Evolutionary conservation across 2,888 invertebrate genomes (phyloP), one percentile per base, ranked within the genome.

Genomic region (Microdon myrmicae): DNA sequence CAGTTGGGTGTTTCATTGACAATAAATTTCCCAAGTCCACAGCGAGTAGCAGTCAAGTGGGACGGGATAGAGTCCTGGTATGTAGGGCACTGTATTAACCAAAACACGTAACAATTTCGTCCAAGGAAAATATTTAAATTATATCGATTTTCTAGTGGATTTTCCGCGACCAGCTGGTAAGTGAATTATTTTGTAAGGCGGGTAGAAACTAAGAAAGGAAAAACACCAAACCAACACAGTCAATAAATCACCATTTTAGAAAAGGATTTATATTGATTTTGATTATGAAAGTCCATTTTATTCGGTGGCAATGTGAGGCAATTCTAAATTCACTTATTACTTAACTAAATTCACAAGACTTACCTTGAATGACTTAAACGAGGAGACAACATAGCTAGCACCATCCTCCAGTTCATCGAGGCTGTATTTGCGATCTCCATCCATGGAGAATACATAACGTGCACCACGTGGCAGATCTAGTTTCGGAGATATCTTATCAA

Each of bases 321-420:
- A n/a, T n/a, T n/a, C n/a, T n/a, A n/a, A n/a, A n/a, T n/a, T n/a
- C n/a, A n/a, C n/a, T n/a, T n/a, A n/a, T n/a, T 8, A 2, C 12
- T 37, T 16, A 10, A 16, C 7, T 14, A 34, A 8, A 2, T 12
- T 12, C 8, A 35, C 17, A 12, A 29, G 29, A 76, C 84, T 84
- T 79, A 92, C 94, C 90, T 93, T 92, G 79, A 94, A 94, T 7
- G 90, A 89, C 80, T 92, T 92, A 75, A 91, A 92, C 3, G 93
- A 93, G 5, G 96, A 95, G 23, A 94, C 94, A 68, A 96, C 93
- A 78, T 96, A 96, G 5, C 90, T 90, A 10, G 90, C 90, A n/a
- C 93, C 94, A 74, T 94, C 93, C 74, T 92, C 91, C 64, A 95
- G 81, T 74, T 94, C 93, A 72, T 90, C 94, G 70, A 92, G 83